Base-by-base conservation (phyloP, 2,113 vertebrate genomes). In the Pachypanchax playfairii region DNA sequence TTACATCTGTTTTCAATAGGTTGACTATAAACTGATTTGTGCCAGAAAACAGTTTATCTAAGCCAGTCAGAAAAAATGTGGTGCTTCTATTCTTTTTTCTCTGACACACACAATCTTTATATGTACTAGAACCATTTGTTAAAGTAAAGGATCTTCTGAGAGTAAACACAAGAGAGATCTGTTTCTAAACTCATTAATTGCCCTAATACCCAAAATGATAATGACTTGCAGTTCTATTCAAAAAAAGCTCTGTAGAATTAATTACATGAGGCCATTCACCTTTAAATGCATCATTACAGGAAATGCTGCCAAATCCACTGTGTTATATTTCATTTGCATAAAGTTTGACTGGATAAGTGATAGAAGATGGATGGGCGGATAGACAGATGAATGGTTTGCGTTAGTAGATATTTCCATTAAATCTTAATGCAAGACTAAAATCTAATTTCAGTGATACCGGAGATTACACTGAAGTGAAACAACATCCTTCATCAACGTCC, bases 221-320 rank as follows among this genome's bases (percentile, higher is more conserved):
- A 43, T 20, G 54, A 29, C 48, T 60, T 38, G n/a, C 52, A 73
- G 57, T 38, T 63, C 56, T 29, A 21, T 74, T 72, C 47, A 59
- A n/a, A n/a, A 42, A 73, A 53, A 21, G 41, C 66, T 35, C 33
- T 31, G 35, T 18, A 26, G 26, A 69, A 69, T 68, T 64, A 56
- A 77, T 73, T 71, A 73, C 47, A 65, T 36, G 21, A 36, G 62
- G 52, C 41, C 46, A 46, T 69, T 83, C 69, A 69, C 59, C 75
- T 83, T 68, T 46, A 69, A 79, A 70, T 68, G 43, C 28, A 50
- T 56, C 65, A 60, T 49, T 26, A 73, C 58, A 63, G 39, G 14
- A 72, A 79, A 60, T 70, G 69, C 51, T 51, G 33, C 29, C 29
- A 64, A 82, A 81, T 72, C 59, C 44, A 35, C 18, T 0, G 12